phyloP scores from a whole-genome alignment of 2,113 vertebrate species.

The Astatoreochromis straeleni region DNA sequence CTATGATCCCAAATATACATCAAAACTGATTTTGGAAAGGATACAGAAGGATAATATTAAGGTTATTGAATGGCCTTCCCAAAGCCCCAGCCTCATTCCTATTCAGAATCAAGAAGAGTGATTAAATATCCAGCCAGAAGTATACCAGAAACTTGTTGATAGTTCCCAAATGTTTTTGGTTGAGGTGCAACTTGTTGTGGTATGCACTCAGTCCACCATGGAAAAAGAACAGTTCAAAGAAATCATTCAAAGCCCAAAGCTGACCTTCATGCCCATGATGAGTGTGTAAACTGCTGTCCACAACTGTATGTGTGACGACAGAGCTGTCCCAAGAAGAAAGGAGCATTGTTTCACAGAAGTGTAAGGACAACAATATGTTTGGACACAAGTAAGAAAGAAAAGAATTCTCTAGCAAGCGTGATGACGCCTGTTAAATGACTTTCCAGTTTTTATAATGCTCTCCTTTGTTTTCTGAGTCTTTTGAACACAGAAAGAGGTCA shows the following conservation, averaged over 20 bases:
- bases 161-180: background rate
- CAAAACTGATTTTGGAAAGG: too few relatives aligned
- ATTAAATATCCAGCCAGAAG: too few relatives aligned
- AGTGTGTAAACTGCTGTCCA: background rate
- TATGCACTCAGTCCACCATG: background rate
- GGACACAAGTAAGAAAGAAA: background rate
- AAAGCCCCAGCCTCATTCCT: too few relatives aligned
- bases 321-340: background rate
- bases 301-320: background rate
- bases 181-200: background rate
- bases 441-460: background rate
- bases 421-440: background rate
- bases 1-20: too few relatives aligned
- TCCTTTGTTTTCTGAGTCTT: background rate
- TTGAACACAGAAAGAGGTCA: background rate
- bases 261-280: background rate
- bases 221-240: background rate
- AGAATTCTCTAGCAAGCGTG: background rate
- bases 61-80: too few relatives aligned
- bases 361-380: background rate
- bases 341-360: background rate
- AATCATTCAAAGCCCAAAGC: background rate
- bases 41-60: too few relatives aligned
- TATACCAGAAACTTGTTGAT: background rate
- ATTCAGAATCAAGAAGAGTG: too few relatives aligned